Conservation (phyloP, 2,797 vertebrate genomes). For the Avahi laniger region DNA sequence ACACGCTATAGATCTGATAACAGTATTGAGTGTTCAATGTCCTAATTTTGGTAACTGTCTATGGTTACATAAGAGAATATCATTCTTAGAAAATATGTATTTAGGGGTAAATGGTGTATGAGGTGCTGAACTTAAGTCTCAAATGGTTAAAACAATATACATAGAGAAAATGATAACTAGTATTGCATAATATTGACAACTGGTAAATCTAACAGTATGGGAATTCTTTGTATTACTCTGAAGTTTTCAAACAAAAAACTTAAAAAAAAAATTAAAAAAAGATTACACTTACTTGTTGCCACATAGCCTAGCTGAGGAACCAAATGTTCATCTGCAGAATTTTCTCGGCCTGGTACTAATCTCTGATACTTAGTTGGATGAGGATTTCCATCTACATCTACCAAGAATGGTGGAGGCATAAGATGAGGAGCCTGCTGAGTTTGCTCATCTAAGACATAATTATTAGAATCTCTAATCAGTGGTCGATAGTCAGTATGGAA, state of each 20-base stretch:
- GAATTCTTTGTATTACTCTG: background rate
- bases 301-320: constrained; percentile 98
- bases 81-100: background rate
- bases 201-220: background rate
- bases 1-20: background rate
- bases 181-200: background rate
- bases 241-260: background rate
- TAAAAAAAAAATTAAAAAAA: background rate
- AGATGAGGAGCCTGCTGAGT: constrained; percentile 99
- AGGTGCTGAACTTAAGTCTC: background rate
- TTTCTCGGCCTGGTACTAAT: constrained; percentile 96
- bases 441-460: constrained; percentile 97
- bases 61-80: background rate
- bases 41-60: background rate
- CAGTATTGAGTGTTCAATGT: background rate
- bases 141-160: background rate
- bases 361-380: constrained; percentile 95
- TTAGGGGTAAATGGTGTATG: background rate
- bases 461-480: constrained; percentile 94
- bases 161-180: background rate
- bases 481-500: constrained; percentile 99
- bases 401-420: constrained; percentile 98
- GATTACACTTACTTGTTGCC: constrained; percentile 92
- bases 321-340: constrained; percentile 94
- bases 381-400: constrained; percentile 98